Evolutionary conservation across 2,888 invertebrate genomes (phyloP).

Genomic region (Oscheius sp.): DNA sequence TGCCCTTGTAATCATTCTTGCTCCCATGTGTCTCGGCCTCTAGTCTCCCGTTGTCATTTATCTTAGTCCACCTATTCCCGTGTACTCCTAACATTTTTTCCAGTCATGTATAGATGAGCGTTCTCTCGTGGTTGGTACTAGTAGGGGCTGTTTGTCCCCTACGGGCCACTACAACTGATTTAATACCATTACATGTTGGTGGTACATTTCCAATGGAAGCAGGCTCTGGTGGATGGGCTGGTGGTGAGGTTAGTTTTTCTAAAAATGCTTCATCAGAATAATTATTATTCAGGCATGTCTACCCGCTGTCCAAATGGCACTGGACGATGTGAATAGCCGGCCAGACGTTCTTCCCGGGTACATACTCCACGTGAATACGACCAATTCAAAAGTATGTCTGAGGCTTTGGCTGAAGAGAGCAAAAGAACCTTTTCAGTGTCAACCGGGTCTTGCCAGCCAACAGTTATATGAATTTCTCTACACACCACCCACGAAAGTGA

Average conservation of each 20-base stretch:
- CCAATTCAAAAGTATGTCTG: slow-evolving; percentile 67
- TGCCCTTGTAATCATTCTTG: slow-evolving; percentile 8
- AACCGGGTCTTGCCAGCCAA: slow-evolving; percentile 95
- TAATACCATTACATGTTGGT: slow-evolving; percentile 84
- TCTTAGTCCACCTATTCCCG: slow-evolving; percentile 12
- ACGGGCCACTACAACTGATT: slow-evolving; percentile 43
- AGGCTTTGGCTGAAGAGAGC: background rate
- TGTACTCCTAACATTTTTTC: slow-evolving; percentile 10
- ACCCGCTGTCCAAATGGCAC: slow-evolving; percentile 94
- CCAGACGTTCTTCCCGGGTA: slow-evolving; percentile 69
- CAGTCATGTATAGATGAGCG: slow-evolving; percentile 35
- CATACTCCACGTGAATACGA: slow-evolving; percentile 67
- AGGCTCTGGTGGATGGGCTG: slow-evolving; percentile 89
- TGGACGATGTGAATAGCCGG: slow-evolving; percentile 86
- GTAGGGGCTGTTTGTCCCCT: slow-evolving; percentile 34
- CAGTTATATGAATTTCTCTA: slow-evolving; percentile 98
- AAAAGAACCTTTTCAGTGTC: slow-evolving; percentile 82
- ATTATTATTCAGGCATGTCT: slow-evolving; percentile 83
- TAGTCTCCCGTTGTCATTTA: slow-evolving; percentile 21
- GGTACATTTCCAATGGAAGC: slow-evolving; percentile 92
- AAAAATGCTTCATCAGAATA: background rate
- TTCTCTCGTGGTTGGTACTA: slow-evolving; percentile 35
- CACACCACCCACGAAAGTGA: slow-evolving; percentile 85
- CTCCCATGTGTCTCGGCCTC: slow-evolving; percentile 21
- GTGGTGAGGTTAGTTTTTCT: slow-evolving; percentile 80